phyloP scores from a whole-genome alignment of 2,888 invertebrate species.

The Pterostichus madidus region DNA sequence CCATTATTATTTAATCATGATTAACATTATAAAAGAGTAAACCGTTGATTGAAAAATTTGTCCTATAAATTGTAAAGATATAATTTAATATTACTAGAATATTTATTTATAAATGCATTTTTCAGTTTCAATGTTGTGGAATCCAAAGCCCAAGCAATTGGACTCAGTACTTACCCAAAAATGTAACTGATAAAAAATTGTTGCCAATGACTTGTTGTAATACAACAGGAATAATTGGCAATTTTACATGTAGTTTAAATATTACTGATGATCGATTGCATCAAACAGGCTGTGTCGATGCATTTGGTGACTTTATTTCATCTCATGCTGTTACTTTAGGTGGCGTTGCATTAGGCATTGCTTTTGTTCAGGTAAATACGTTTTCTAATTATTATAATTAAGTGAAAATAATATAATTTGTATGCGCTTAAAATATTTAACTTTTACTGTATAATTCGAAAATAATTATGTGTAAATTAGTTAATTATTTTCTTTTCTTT shows the following conservation, averaged over 20 bases:
- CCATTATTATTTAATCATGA: too few relatives aligned
- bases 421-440: not conserved
- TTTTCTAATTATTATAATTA: slow-evolving; percentile 50
- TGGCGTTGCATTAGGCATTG: slow-evolving; percentile 90
- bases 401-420: not conserved
- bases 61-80: too few relatives aligned
- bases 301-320: slow-evolving; percentile 83
- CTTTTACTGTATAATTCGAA: slow-evolving; percentile 50
- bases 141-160: slow-evolving; percentile 84
- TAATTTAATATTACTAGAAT: too few relatives aligned
- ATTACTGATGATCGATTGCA: slow-evolving; percentile 74
- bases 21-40: too few relatives aligned
- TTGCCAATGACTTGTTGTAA: slow-evolving; percentile 85
- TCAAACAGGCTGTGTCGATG: slow-evolving; percentile 82
- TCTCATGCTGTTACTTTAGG: slow-evolving; percentile 88
- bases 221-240: slow-evolving; percentile 78
- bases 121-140: slow-evolving; percentile 88
- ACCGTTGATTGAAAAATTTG: too few relatives aligned
- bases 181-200: slow-evolving; percentile 72
- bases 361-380: slow-evolving; percentile 88
- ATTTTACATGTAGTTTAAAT: slow-evolving; percentile 73
- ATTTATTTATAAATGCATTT: not conserved
- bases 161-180: slow-evolving; percentile 73
- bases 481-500: slow-evolving; percentile 69
- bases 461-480: slow-evolving; percentile 49